Conservation (phyloP, 2,113 vertebrate species). For the Dicrurus megarhynchus region DNA sequence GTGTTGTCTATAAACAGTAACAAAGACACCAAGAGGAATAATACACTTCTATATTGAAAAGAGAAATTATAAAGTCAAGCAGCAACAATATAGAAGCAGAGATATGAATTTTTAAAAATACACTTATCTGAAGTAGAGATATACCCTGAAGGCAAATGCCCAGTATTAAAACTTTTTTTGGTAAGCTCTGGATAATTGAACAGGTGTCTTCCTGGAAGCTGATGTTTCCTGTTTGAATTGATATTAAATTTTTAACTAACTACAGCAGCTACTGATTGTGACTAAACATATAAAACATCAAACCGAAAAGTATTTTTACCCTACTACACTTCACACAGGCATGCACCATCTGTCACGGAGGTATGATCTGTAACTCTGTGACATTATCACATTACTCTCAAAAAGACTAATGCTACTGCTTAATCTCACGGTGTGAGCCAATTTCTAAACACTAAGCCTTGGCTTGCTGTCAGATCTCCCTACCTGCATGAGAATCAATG, state of each 20-base stretch:
- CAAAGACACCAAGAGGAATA: not conserved
- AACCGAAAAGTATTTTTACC: constrained; percentile 39
- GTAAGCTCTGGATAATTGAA: not conserved
- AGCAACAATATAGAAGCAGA: not conserved
- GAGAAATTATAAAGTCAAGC: not conserved
- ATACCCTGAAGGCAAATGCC: not conserved
- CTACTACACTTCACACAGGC: not conserved
- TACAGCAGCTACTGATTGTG: not conserved
- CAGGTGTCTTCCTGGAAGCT: not conserved
- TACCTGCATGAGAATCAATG: not conserved
- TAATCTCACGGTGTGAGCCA: constrained; percentile 34
- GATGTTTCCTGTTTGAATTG: not conserved
- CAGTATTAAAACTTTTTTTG: not conserved
- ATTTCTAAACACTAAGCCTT: constrained; percentile 37
- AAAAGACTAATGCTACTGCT: constrained; percentile 35
- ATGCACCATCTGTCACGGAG: constrained; percentile 20
- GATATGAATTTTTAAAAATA: not conserved
- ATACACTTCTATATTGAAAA: not conserved
- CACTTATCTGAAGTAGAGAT: not conserved
- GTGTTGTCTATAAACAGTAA: not conserved
- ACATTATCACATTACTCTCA: constrained; percentile 57
- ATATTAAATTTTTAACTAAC: not conserved
- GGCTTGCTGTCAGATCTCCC: not conserved
- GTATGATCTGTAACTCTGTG: not conserved
- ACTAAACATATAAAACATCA: not conserved